A percentile compares a stretch with the other conserved stretches of the same genome.
Evolutionary conservation across 2,113 vertebrate genomes (phyloP).

Genomic region (Malaclemys terrapin): DNA sequence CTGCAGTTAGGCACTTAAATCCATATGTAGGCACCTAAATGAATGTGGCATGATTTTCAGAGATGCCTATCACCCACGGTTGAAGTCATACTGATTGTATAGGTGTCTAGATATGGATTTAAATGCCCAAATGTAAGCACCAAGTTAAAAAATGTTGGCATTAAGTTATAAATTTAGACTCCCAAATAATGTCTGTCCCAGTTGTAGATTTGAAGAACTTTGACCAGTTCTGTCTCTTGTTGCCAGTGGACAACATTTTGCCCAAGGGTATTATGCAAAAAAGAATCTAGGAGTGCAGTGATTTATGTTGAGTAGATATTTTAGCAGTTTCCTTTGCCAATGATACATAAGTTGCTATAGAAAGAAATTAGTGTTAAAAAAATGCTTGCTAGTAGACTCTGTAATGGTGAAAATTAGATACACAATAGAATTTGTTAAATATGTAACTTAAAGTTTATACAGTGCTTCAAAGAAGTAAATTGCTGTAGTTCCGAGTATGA

Average conservation of each 20-base stretch:
- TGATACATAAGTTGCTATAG: neutral
- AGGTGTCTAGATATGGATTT: neutral
- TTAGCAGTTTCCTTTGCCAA: neutral
- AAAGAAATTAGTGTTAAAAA: neutral
- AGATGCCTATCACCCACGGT: conserved; percentile 15
- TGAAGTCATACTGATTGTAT: neutral
- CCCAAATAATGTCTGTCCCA: neutral
- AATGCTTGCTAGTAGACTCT: neutral
- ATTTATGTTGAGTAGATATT: neutral
- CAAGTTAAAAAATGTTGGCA: neutral
- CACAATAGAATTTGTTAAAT: neutral
- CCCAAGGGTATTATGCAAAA: neutral
- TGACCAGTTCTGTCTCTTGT: neutral
- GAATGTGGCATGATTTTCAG: conserved; percentile 13
- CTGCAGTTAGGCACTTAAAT: conserved; percentile 32
- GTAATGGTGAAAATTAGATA: neutral
- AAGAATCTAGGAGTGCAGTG: neutral
- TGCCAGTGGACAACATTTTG: neutral
- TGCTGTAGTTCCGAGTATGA: neutral
- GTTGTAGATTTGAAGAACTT: neutral
- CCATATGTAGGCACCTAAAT: conserved; percentile 27
- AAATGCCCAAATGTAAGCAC: neutral
- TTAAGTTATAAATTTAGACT: neutral
- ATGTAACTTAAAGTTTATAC: neutral
- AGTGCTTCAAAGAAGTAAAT: neutral